Evolutionary conservation across 2,888 invertebrate species (phyloP), one percentile per base, ranked within the genome.

Genomic region (Leptinotarsa juncta): DNA sequence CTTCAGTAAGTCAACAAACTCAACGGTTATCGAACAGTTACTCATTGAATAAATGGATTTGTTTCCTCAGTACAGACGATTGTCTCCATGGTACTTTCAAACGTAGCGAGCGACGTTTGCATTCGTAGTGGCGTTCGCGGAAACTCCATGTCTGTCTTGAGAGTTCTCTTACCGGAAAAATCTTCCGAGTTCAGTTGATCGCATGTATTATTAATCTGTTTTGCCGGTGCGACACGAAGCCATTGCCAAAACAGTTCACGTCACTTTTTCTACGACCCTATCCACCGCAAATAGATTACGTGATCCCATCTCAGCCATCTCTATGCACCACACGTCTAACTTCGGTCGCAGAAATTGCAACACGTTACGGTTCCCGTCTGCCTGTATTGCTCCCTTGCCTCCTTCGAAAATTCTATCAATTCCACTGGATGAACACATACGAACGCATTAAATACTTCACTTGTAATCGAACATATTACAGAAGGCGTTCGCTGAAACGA

Each of bases 231-330:
- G 82, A 84, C 82, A 83, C 83, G 83, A 83, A 82, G 81, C 81
- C 82, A 82, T 86, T 85, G 83, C 83, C 77, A 82, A 77, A 72
- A 77, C 86, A 79, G 80, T 78, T 83, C 86, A 86, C 86, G 87
- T 69, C 69, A 69, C 69, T 57, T 69, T 69, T 69, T 42, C 57
- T 57, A 70, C 50, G 62, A 67, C 67, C 81, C 83, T 82, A 84
- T 83, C 85, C 83, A 82, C 86, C 85, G 83, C 86, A 87, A 87
- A 87, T 87, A 87, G 88, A 88, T 87, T 87, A 87, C 87, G 87
- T 87, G 88, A 86, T 87, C 85, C 84, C 85, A 86, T 86, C 86
- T 84, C 77, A 76, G 78, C 76, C 81, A 82, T 84, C 82, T 80
- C 81, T 79, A 85, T 86, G 85, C 85, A 81, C 80, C 78, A 82